Base-by-base conservation (phyloP, 2,113 vertebrate species). In the Chaetura pelagica region DNA sequence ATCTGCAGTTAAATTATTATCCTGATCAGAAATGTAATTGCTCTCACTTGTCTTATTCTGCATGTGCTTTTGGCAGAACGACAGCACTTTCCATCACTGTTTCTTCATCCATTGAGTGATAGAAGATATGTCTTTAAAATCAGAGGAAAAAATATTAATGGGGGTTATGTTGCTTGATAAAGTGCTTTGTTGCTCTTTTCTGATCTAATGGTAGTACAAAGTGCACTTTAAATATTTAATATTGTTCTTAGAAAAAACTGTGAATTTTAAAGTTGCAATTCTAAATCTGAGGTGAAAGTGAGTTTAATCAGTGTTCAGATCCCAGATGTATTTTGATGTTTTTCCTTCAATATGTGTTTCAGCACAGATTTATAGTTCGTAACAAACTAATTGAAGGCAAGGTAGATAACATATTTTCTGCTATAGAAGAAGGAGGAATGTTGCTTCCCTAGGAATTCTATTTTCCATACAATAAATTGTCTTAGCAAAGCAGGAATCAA, bases 21-120 rank as follows among this genome's bases (percentile, higher is more conserved):
- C 84, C 90, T 96, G 92, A 96, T 97, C 95, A 96, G 92, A 94
- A 96, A 94, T 93, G 91, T 97, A 94, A 97, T 95, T 96, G 87
- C 92, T 91, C 87, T 97, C 96, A 94, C 96, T 95, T 97, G 90
- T 97, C 93, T 96, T 96, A 46, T 77, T 96, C 90, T 93, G 46
- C 84, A 58, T 71, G 49, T 71, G 93, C 73, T 94, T 89, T 94
- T 97, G 96, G 95, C 95, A 94, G 68, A 79, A 84, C 93, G 94
- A 96, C 96, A 96, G 55, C 46, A 74, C 87, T 92, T 91, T 96
- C 84, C 82, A 67, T 96, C 96, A 96, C 68, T 59, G 59, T 95
- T 96, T 94, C 79, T 78, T 54, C 24, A 88, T 84, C 78, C 77
- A 66, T 4, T 64, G 82, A 87, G 58, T 86, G 69, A 86, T 81